phyloP scores from a whole-genome alignment of 2,113 vertebrate species.

The Axis porcinus region DNA sequence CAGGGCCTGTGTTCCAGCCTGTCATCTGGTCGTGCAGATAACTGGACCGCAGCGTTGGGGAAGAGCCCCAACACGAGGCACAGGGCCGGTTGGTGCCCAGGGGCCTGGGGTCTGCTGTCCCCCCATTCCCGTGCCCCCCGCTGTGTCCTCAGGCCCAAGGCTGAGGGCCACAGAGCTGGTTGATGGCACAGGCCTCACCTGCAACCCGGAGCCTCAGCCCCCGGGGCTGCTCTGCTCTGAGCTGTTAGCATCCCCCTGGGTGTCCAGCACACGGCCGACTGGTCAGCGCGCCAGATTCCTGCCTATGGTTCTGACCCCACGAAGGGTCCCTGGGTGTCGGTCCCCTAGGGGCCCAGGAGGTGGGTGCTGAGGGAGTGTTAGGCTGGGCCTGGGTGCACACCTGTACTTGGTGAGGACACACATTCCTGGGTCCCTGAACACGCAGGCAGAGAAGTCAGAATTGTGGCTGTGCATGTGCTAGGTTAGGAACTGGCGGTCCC shows the following conservation, averaged over 20 bases:
- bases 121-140: accelerated
- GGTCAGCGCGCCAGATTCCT: accelerated
- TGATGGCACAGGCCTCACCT: accelerated
- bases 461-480: not conserved
- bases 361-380: accelerated
- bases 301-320: accelerated
- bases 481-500: not conserved
- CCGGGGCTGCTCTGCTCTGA: not conserved
- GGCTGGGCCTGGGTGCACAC: not conserved
- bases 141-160: accelerated
- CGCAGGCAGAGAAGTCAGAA: not conserved
- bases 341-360: not conserved
- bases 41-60: accelerated
- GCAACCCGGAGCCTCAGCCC: not conserved
- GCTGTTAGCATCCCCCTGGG: not conserved
- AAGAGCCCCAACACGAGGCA: accelerated
- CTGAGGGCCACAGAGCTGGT: not conserved
- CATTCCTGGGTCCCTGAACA: not conserved
- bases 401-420: not conserved
- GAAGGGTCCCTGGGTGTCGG: not conserved
- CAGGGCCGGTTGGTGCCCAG: not conserved
- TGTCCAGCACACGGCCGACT: not conserved
- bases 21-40: not conserved
- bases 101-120: not conserved
- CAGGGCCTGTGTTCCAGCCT: not conserved